phyloP scores from a whole-genome alignment of 2,113 vertebrate species.

The Speoplatyrhinus poulsoni region DNA sequence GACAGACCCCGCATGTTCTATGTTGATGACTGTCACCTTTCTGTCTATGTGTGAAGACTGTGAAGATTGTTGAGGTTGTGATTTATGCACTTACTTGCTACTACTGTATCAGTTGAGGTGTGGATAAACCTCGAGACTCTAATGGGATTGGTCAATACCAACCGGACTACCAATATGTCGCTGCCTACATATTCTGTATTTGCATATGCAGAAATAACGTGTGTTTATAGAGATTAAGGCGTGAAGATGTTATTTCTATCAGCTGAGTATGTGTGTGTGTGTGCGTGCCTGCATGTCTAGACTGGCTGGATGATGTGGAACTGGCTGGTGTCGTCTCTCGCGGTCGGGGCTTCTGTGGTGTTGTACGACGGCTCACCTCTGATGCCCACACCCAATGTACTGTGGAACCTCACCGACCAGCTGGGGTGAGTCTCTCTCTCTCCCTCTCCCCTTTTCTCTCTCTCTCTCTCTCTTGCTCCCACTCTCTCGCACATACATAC shows the following conservation, averaged over 20 bases:
- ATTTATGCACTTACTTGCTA: not conserved
- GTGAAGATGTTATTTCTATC: too few relatives aligned
- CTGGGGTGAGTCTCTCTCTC: slow-evolving; percentile 81
- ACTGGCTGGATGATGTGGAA: slow-evolving; percentile 99
- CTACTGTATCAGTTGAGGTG: too few relatives aligned
- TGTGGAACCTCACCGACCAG: slow-evolving; percentile 93
- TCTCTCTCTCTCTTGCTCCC: not conserved
- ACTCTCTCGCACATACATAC: not conserved
- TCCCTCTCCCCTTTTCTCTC: not conserved
- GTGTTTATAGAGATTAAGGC: too few relatives aligned
- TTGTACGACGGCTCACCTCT: slow-evolving; percentile 95
- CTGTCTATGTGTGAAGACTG: not conserved
- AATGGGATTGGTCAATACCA: too few relatives aligned
- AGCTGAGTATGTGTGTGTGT: not conserved
- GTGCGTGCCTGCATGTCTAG: slow-evolving; percentile 60
- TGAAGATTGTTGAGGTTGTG: too few relatives aligned
- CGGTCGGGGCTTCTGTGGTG: slow-evolving; percentile 89
- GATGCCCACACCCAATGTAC: slow-evolving; percentile 85
- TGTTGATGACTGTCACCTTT: slow-evolving; percentile 6
- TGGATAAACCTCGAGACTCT: too few relatives aligned
- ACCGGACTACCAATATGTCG: too few relatives aligned
- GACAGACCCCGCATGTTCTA: not conserved
- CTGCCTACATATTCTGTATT: too few relatives aligned
- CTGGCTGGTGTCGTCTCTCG: slow-evolving; percentile 89
- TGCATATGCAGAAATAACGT: too few relatives aligned